These are phyloP conservation scores for Falcunculus frontatus DNA, from an alignment of 2,113 vertebrate genomes.

Conservation along the genomic window DNA sequence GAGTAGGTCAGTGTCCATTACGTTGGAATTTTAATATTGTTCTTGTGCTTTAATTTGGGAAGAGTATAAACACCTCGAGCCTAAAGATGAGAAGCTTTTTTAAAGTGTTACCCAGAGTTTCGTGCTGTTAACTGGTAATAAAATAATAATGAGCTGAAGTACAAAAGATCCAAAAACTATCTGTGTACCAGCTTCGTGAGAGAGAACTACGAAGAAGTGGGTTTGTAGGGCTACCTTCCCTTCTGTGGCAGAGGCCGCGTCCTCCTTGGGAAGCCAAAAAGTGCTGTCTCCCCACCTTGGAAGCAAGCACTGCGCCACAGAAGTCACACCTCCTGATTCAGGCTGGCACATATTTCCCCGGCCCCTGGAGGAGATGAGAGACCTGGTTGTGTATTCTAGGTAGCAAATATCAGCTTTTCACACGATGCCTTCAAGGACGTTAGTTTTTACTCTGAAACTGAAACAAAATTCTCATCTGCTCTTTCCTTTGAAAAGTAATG, in stretches of 20 bases:
- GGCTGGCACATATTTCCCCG: background rate
- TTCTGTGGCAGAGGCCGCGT: background rate
- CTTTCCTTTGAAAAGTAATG: background rate
- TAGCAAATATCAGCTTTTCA: background rate
- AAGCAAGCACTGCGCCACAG: accelerated
- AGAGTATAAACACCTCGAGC: accelerated
- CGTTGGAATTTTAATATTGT: background rate
- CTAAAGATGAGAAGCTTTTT: background rate
- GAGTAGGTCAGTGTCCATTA: background rate
- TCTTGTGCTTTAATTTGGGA: background rate
- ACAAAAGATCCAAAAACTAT: background rate
- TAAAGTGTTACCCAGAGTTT: background rate
- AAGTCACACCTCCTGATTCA: accelerated
- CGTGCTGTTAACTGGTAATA: background rate
- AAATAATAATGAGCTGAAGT: background rate
- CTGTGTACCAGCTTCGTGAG: background rate
- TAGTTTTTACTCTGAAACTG: background rate
- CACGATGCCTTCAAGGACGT: accelerated
- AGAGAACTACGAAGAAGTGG: background rate
- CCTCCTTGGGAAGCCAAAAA: accelerated
- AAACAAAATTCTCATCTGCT: background rate
- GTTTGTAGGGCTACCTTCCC: background rate
- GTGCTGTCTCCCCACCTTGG: background rate
- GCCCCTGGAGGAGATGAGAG: background rate
- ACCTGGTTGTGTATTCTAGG: background rate